These are phyloP conservation scores for Molanna angustata DNA, from an alignment of 2,888 invertebrate species.

Conservation along the genomic window DNA sequence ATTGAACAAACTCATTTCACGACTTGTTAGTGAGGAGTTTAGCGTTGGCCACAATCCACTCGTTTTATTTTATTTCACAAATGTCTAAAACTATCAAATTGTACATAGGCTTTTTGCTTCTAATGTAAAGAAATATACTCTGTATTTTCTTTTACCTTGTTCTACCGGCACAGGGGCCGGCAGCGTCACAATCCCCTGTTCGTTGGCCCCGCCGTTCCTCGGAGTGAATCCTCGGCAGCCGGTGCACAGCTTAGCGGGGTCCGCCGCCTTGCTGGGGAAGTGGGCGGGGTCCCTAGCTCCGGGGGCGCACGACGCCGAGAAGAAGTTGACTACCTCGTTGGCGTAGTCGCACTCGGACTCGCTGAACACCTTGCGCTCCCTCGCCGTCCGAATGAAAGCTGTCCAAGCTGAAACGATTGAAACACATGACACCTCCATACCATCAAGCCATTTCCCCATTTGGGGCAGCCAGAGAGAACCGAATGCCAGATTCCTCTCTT, in stretches of 20 bases:
- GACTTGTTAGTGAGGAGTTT: too few relatives aligned
- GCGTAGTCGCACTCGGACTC: constrained; percentile 57
- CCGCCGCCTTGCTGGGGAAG: constrained; percentile 38
- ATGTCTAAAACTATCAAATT: too few relatives aligned
- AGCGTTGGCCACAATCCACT: too few relatives aligned
- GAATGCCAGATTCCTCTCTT: too few relatives aligned
- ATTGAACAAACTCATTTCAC: too few relatives aligned
- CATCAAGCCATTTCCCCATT: too few relatives aligned
- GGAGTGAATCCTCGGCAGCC: constrained; percentile 34
- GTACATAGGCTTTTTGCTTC: too few relatives aligned
- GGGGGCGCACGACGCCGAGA: constrained; percentile 60
- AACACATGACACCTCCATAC: too few relatives aligned
- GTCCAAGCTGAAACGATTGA: constrained; percentile 52
- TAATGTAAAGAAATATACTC: too few relatives aligned
- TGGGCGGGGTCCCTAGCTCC: constrained; percentile 55
- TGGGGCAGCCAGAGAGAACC: too few relatives aligned
- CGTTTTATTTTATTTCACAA: too few relatives aligned
- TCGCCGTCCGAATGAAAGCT: constrained; percentile 57
- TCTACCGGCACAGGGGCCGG: constrained; percentile 1
- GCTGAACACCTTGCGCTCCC: constrained; percentile 48
- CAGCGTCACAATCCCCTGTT: constrained; percentile 34
- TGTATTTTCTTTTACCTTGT: constrained; percentile 1
- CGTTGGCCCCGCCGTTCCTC: constrained; percentile 17
- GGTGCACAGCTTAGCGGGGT: constrained; percentile 38
- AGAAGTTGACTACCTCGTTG: constrained; percentile 53